phyloP scores from a whole-genome alignment of 1,140 invertebrate genomes.

The Zaprionus davidi region DNA sequence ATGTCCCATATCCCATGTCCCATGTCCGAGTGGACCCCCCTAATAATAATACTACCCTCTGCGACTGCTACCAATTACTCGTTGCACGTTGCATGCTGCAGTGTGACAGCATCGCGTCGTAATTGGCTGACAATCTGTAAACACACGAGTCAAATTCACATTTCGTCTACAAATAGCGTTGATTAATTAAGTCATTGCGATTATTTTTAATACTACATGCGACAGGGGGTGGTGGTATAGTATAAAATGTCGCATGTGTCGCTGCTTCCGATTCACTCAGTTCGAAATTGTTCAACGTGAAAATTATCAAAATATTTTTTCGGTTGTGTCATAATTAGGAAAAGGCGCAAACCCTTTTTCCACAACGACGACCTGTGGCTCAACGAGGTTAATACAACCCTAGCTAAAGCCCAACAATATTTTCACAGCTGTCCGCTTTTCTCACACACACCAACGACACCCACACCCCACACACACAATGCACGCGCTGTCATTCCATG shows the following conservation, averaged over 20 bases:
- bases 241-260: conserved; percentile 12
- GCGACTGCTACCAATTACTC: neutral
- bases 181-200: conserved; percentile 25
- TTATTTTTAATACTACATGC: neutral
- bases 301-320: conserved; percentile 50
- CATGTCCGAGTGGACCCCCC: too few species aligned
- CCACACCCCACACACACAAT: neutral
- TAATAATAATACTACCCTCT: neutral
- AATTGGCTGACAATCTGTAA: conserved; percentile 43
- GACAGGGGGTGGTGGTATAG: neutral
- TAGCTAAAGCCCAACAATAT: conserved; percentile 27
- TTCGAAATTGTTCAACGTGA: conserved; percentile 11
- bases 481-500: conserved; percentile 34
- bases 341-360: conserved; percentile 29
- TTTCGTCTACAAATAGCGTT: conserved; percentile 35
- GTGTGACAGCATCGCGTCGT: conserved; percentile 27
- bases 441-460: conserved; percentile 30
- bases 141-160: conserved; percentile 20
- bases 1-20: too few species aligned
- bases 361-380: conserved; percentile 50
- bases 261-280: conserved; percentile 9
- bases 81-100: conserved; percentile 27
- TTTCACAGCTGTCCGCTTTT: conserved; percentile 67
- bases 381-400: conserved; percentile 31
- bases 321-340: conserved; percentile 48